These are phyloP conservation scores for Rhynchomys soricoides DNA, from an alignment of 2,113 vertebrate species.

Conservation along the genomic window DNA sequence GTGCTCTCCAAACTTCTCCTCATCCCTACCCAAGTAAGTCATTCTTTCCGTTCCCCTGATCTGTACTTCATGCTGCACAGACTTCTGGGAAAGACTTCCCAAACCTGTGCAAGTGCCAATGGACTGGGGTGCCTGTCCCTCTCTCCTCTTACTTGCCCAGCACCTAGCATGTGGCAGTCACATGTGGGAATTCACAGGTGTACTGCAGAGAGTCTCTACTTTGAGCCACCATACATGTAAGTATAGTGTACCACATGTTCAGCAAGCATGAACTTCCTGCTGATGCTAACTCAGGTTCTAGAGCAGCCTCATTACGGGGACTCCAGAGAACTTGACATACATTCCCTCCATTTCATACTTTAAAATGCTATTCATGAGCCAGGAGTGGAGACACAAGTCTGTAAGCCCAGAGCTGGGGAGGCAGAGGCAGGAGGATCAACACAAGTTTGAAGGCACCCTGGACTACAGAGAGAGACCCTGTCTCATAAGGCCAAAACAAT, in stretches of 20 bases:
- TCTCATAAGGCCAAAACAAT: not conserved
- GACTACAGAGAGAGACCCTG: not conserved
- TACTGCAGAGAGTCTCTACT: not conserved
- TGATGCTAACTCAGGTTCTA: not conserved
- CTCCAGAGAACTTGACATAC: not conserved
- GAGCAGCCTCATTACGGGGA: not conserved
- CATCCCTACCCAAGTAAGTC: not conserved
- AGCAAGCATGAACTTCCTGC: not conserved
- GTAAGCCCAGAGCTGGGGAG: not conserved
- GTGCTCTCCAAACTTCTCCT: not conserved
- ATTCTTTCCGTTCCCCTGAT: not conserved
- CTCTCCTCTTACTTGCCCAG: not conserved
- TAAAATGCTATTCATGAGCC: not conserved
- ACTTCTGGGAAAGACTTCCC: not conserved
- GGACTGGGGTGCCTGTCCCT: not conserved
- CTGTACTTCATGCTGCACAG: not conserved
- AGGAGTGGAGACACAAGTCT: not conserved
- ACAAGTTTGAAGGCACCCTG: not conserved
- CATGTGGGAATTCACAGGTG: not conserved
- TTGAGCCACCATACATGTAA: not conserved
- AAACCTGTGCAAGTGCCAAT: not conserved
- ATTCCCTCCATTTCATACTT: conserved; percentile 43
- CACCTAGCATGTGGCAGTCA: not conserved
- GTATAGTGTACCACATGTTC: too few relatives aligned
- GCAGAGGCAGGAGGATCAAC: not conserved